Evolutionary conservation across 2,113 vertebrate genomes (phyloP).

Genomic region (Psilopogon haemacephalus): DNA sequence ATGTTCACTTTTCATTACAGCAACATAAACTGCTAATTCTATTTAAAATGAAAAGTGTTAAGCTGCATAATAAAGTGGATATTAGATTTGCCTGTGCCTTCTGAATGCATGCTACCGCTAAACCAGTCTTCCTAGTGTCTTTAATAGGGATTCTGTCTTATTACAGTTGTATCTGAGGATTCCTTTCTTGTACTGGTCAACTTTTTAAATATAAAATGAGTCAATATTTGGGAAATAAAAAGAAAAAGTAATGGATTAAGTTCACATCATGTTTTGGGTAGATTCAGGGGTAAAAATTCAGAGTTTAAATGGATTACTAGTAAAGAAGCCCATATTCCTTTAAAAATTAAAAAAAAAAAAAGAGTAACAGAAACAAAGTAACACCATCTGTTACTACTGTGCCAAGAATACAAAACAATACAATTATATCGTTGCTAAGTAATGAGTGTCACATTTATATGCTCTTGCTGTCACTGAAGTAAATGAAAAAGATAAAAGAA

Average conservation of each 20-base stretch:
- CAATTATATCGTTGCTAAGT: neutral
- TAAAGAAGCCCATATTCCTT: neutral
- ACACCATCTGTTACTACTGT: neutral
- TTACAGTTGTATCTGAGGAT: neutral
- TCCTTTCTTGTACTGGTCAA: neutral
- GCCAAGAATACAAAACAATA: neutral
- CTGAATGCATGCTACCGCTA: neutral
- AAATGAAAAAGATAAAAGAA: neutral
- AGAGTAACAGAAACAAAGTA: neutral
- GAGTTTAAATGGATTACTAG: neutral
- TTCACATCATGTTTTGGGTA: neutral
- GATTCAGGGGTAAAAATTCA: neutral
- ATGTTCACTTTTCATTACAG: neutral
- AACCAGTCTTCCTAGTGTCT: neutral
- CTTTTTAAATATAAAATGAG: neutral
- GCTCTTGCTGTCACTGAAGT: neutral
- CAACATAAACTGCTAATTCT: neutral
- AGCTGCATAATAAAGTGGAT: neutral
- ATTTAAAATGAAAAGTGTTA: neutral
- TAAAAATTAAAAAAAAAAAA: too few species aligned
- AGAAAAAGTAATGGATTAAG: neutral
- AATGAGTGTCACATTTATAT: neutral
- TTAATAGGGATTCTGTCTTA: neutral
- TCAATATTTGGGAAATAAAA: neutral
- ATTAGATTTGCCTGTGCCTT: neutral